Base-by-base conservation (phyloP, 2,888 invertebrate genomes). In the Cheilosia soror region DNA sequence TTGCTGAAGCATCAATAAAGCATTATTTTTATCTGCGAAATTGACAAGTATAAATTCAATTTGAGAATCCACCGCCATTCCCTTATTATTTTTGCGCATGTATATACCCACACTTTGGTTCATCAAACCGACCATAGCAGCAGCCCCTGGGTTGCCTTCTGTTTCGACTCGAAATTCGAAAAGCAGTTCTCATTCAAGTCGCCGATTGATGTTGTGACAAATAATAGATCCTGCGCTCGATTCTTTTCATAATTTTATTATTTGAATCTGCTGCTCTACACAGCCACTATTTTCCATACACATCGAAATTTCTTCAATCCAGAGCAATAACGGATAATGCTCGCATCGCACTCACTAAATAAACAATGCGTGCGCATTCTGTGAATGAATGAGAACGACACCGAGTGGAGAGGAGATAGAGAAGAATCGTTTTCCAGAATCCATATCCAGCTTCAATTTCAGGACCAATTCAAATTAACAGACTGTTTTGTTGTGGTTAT, bases 361-460 rank as follows among this genome's bases (percentile, higher is more conserved):
- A 29, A 66, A 76, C 76, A 76, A 68, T 76, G 66, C 76, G 66
- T 60, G 66, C 76, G 76, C 76, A 76, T 66, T 76, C 53, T 42
- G 4, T 9, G 7, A 27, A 51, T 13, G 13, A 51, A 51, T 13
- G 13, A 51, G 65, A 49, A 40, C 29, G n/a, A 15, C 31, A 68
- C 68, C 3, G 44, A 44, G 33, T 57, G 7, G 1, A 63, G 58
- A n/a, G 7, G 1, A 63, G 58, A n/a, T n/a, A n/a, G n/a, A 55
- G 15, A 29, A 42, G n/a, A 47, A 47, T 2, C 37, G 11, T 9
- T 4, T 53, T 62, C 42, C 6, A 11, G 31, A 62, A 44, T 58
- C 37, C 58, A 62, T 53, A 44, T 58, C 37, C 58, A 62, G 62
- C 49, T 62, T 53, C 62, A 72, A 72, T 60, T 72, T 53, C 72